Evolutionary conservation across 1,140 invertebrate genomes (phyloP).

Genomic region (Nasonia vitripennis): DNA sequence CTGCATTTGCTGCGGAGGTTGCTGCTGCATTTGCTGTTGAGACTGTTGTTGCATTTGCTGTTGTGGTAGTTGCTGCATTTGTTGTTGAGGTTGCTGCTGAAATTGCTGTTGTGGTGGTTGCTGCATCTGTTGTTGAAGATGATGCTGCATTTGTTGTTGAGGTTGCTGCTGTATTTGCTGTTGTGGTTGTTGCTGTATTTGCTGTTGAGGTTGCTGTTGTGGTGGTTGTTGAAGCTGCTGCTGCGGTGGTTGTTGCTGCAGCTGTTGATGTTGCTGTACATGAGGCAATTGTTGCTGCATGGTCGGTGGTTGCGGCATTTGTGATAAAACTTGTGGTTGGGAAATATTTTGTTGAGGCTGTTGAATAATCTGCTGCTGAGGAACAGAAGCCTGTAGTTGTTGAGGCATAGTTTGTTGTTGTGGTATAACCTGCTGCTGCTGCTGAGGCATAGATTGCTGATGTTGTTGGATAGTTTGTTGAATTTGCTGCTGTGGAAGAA

Average conservation of each 20-base stretch:
- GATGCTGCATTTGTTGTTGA: conserved; percentile 65
- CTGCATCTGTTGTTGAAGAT: conserved; percentile 22
- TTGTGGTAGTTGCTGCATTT: conserved; percentile 58
- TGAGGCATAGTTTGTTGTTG: conserved; percentile 11
- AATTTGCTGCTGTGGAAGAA: conserved; percentile 63
- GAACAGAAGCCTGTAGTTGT: background rate
- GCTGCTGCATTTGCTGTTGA: conserved; percentile 54
- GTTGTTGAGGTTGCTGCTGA: conserved; percentile 57
- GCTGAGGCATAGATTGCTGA: conserved; percentile 48
- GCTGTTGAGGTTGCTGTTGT: conserved; percentile 62
- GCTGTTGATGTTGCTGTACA: conserved; percentile 58
- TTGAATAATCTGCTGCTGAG: background rate
- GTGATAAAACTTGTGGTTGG: conserved; percentile 30
- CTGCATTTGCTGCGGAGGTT: background rate
- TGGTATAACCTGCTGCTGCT: conserved; percentile 54
- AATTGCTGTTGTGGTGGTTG: conserved; percentile 16
- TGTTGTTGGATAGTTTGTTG: conserved; percentile 62
- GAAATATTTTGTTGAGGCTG: conserved; percentile 13
- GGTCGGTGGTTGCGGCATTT: conserved; percentile 59
- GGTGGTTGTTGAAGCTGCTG: conserved; percentile 49
- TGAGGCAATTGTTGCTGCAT: conserved; percentile 44
- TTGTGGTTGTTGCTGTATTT: conserved; percentile 59
- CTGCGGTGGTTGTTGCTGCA: conserved; percentile 20
- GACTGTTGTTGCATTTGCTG: conserved; percentile 49
- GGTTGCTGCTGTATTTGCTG: conserved; percentile 70